phyloP scores from a whole-genome alignment of 2,888 invertebrate species.

The Epistrophe eligans region DNA sequence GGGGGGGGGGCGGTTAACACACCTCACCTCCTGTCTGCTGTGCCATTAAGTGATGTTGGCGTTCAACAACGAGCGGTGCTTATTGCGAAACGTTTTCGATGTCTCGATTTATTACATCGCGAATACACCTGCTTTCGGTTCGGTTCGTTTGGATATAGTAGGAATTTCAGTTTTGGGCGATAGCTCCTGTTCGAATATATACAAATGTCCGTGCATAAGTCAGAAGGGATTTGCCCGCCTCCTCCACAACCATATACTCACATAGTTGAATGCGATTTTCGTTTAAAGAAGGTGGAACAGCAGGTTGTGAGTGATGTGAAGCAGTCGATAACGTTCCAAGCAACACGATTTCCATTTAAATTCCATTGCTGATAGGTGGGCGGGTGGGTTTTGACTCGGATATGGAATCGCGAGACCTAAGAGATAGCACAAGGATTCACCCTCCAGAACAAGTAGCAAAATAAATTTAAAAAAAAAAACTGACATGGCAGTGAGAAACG shows the following conservation, averaged over 20 bases:
- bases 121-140: constrained; percentile 65
- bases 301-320: constrained; percentile 62
- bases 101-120: constrained; percentile 72
- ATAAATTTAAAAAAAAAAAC: neutral
- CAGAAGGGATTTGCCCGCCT: constrained; percentile 57
- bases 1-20: neutral
- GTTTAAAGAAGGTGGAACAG: constrained; percentile 55
- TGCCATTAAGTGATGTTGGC: constrained; percentile 25
- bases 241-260: neutral
- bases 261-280: constrained; percentile 55
- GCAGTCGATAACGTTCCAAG: constrained; percentile 70
- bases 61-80: constrained; percentile 43
- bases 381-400: constrained; percentile 3
- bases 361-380: constrained; percentile 72
- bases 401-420: constrained; percentile 4
- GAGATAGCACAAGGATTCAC: constrained; percentile 46
- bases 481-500: constrained; percentile 68
- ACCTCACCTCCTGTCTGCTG: neutral
- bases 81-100: constrained; percentile 61
- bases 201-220: constrained; percentile 73
- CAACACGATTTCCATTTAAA: constrained; percentile 75
- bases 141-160: neutral
- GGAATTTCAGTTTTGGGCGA: neutral
- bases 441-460: constrained; percentile 17
- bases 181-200: constrained; percentile 40